phyloP scores from a whole-genome alignment of 2,888 invertebrate genomes.

The Ptychoptera contaminata region DNA sequence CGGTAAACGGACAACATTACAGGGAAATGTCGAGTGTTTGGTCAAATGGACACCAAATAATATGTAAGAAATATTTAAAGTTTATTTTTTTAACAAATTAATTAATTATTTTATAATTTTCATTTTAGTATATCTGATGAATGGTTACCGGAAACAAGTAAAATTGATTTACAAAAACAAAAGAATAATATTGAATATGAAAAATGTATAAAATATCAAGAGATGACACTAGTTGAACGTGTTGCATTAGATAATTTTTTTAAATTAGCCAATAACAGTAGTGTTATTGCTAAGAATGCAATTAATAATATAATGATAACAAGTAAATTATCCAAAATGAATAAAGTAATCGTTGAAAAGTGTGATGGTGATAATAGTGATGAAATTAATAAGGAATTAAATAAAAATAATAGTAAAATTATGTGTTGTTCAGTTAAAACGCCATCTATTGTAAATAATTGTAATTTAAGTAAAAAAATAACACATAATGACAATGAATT shows the following conservation, averaged over 20 bases:
- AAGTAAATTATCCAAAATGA: too few species aligned
- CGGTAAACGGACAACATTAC: slow-evolving; percentile 45
- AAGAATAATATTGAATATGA: slow-evolving; percentile 28
- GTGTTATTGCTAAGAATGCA: background rate
- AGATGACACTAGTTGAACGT: slow-evolving; percentile 10
- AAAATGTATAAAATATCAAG: slow-evolving; percentile 40
- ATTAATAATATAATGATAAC: background rate
- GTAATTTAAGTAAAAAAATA: too few species aligned
- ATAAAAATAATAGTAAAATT: too few species aligned
- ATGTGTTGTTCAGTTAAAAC: too few species aligned
- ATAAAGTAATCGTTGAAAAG: too few species aligned
- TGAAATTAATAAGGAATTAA: too few species aligned
- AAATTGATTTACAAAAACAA: slow-evolving; percentile 15
- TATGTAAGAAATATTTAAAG: slow-evolving; percentile 51
- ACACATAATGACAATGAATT: too few species aligned
- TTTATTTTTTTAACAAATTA: background rate
- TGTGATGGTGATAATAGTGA: too few species aligned
- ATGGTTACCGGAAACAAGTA: slow-evolving; percentile 65
- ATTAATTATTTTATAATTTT: slow-evolving; percentile 7
- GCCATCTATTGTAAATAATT: too few species aligned
- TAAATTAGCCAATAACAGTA: slow-evolving; percentile 22
- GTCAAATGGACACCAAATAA: slow-evolving; percentile 71
- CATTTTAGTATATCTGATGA: slow-evolving; percentile 63
- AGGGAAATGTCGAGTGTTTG: slow-evolving; percentile 54
- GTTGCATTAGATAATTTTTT: slow-evolving; percentile 10